Base-by-base conservation (phyloP, 2,113 vertebrate genomes). In the Arenaria interpres region DNA sequence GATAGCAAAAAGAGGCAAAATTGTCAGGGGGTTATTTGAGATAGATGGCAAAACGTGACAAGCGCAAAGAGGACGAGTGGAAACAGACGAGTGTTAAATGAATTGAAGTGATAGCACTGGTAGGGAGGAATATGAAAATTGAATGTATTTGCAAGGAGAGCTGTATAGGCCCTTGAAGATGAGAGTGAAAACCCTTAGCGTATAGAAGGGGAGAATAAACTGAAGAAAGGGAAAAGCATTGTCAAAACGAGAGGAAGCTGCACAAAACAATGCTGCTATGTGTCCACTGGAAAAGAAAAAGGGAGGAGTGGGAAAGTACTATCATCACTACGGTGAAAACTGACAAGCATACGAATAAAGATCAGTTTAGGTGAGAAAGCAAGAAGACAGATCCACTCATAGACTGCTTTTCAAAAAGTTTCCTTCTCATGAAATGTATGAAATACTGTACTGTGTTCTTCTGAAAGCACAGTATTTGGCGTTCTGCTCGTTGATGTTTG, bases 381-480 rank as follows among this genome's bases (percentile, higher is more conserved):
- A 56, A 57, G 35, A 77, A 77, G 48, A 41, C 53, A 76, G 20
- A 63, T 50, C 56, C 16, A 22, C 66, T 25, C 6, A 7, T 27
- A 64, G n/a, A 15, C 53, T n/a, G 21, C n/a, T 90, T 79, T 53
- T 63, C 4, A 59, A 71, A 83, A 77, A 22, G 72, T n/a, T 60
- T 13, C 13, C 4, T 33, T 71, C 16, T 82, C 3, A 8, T 60
- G 21, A 67, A 50, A 59, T 6, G 5, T 13, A 4, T 71, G 5
- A 43, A 81, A 32, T 88, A 18, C 8, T 16, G 85, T 41, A 7
- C 33, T 43, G 0, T 53, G 24, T 87, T 78, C 43, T 68, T 64
- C 15, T 59, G 56, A 88, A 90, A 85, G 25, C n/a, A 9, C 1
- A 30, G 18, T 23, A 12, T 72, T 77, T 0, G 0, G 14, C 15